Conservation (phyloP, 2,888 invertebrate species). For the Graphium colonna region DNA sequence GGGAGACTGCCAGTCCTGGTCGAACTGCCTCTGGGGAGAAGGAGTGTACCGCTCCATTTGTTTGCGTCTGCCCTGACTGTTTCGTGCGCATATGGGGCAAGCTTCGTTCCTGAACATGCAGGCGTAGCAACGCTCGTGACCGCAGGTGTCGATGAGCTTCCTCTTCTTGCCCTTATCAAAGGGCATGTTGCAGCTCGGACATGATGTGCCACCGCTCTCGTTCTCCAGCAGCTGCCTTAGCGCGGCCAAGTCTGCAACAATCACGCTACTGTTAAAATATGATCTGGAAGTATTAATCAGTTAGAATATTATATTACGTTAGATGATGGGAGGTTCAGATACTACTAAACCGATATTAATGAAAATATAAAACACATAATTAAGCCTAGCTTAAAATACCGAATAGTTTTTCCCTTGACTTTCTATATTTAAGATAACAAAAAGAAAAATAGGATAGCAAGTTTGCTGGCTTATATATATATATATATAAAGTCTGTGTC, state of each 20-base stretch:
- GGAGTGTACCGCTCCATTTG: slow-evolving; percentile 70
- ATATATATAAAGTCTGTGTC: too few relatives aligned
- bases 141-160: slow-evolving; percentile 96
- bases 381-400: too few relatives aligned
- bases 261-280: not conserved
- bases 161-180: slow-evolving; percentile 98
- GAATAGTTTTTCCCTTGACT: too few relatives aligned
- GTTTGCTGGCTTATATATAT: too few relatives aligned
- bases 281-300: not conserved
- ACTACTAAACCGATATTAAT: too few relatives aligned
- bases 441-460: too few relatives aligned
- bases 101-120: slow-evolving; percentile 96
- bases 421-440: too few relatives aligned
- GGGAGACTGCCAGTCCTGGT: slow-evolving; percentile 73
- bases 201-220: slow-evolving; percentile 84
- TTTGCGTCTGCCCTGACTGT: slow-evolving; percentile 61
- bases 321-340: not conserved
- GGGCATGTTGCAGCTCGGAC: slow-evolving; percentile 94
- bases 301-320: too few relatives aligned
- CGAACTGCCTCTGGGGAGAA: slow-evolving; percentile 62
- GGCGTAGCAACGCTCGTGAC: slow-evolving; percentile 96
- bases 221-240: slow-evolving; percentile 89
- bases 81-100: slow-evolving; percentile 89
- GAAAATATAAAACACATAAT: too few relatives aligned
- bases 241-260: slow-evolving; percentile 89